These are phyloP conservation scores for Orientallactaga bullata DNA, from an alignment of 2,113 vertebrate species.

Conservation along the genomic window DNA sequence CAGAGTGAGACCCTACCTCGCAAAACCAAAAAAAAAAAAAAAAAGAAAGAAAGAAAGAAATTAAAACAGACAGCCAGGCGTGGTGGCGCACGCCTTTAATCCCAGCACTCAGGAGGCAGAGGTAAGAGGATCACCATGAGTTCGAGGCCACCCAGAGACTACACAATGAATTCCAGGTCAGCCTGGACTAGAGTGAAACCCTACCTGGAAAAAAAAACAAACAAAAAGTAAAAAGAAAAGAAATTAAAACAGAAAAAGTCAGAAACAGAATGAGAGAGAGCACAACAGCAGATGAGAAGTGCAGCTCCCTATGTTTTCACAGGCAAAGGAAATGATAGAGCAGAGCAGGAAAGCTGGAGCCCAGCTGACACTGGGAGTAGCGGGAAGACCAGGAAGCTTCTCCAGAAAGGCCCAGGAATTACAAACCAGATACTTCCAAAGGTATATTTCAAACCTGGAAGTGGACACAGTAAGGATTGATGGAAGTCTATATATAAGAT, in stretches of 20 bases:
- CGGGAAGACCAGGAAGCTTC: neutral
- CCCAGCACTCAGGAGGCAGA: no score
- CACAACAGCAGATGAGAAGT: neutral
- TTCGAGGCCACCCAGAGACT: no score
- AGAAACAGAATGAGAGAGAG: neutral
- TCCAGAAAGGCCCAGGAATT: neutral
- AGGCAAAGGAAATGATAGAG: neutral
- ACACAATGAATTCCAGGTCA: no score
- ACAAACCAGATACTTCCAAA: neutral
- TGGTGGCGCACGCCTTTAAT: no score
- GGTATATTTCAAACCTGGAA: neutral
- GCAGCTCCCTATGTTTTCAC: neutral
- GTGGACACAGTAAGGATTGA: neutral
- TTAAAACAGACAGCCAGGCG: no score
- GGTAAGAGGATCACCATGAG: no score
- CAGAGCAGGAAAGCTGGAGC: fast-evolving
- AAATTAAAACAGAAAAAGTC: neutral
- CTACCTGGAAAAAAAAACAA: no score
- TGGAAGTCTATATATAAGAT: neutral
- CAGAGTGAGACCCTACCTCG: no score
- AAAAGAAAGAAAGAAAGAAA: no score
- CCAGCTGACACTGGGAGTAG: neutral
- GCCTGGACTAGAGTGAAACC: no score
- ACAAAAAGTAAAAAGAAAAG: no score
- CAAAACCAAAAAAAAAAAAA: no score